Conservation (phyloP, 2,888 invertebrate genomes). For the Drosophila tanythrix region DNA sequence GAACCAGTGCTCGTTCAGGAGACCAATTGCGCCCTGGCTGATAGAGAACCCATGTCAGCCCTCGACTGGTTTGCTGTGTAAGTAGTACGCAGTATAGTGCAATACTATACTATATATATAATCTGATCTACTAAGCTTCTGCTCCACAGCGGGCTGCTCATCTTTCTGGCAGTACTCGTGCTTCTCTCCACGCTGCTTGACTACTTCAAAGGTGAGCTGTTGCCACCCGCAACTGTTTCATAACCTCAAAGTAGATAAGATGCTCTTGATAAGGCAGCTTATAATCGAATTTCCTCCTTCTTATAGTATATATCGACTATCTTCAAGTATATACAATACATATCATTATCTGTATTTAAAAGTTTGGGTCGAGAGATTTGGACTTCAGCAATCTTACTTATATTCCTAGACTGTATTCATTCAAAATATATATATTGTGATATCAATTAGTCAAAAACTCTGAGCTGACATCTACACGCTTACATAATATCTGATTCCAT, state of each 20-base stretch:
- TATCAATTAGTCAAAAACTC: not conserved
- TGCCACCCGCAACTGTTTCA: not conserved
- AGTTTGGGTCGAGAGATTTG: not conserved
- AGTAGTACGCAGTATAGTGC: conserved; percentile 26
- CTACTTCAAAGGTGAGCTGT: conserved; percentile 43
- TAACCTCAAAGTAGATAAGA: conserved; percentile 5
- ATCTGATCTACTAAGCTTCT: not conserved
- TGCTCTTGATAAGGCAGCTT: conserved; percentile 2
- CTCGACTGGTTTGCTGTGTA: conserved; percentile 79
- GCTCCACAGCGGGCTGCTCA: conserved; percentile 43
- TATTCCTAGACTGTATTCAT: not conserved
- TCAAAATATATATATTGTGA: not conserved
- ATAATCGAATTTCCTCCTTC: not conserved
- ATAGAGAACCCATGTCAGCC: conserved; percentile 39
- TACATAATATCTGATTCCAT: not conserved
- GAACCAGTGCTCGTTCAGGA: conserved; percentile 36
- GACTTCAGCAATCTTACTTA: not conserved
- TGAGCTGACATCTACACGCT: not conserved
- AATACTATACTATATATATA: not conserved
- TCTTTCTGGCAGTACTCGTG: conserved; percentile 45
- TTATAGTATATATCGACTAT: not conserved
- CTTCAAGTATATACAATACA: not conserved
- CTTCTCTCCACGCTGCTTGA: conserved; percentile 62
- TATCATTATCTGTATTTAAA: not conserved
- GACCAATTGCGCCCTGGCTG: conserved; percentile 11